These are phyloP conservation scores for Silurus asotus DNA, from an alignment of 2,113 vertebrate species.

Conservation along the genomic window DNA sequence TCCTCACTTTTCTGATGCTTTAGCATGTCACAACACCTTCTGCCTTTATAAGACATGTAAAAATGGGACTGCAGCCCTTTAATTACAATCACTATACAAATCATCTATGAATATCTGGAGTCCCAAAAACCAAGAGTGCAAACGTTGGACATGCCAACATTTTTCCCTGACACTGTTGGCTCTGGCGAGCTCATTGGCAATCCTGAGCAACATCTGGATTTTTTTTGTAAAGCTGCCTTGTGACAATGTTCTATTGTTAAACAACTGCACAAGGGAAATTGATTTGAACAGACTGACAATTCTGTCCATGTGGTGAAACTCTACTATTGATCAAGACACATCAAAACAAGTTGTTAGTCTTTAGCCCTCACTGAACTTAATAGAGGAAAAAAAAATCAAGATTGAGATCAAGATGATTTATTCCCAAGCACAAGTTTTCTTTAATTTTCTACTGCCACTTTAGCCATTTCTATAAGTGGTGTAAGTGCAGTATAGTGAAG, in stretches of 20 bases:
- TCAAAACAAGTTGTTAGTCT: not conserved
- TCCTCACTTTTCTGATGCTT: not conserved
- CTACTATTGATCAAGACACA: not conserved
- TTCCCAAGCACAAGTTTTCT: not conserved
- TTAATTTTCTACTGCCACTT: not conserved
- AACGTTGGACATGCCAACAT: not conserved
- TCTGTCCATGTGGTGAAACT: not conserved
- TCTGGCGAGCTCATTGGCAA: not conserved
- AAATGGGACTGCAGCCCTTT: not conserved
- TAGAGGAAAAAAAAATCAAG: not conserved
- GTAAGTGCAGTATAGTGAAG: not conserved
- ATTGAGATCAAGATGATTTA: not conserved
- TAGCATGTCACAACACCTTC: not conserved
- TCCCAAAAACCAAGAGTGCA: not conserved
- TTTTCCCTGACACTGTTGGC: not conserved
- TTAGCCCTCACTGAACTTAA: not conserved
- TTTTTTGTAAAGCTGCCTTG: not conserved
- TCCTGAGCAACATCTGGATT: constrained; percentile 1
- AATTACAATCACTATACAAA: not conserved
- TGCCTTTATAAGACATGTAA: not conserved
- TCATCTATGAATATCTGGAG: not conserved
- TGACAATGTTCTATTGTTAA: constrained; percentile 32
- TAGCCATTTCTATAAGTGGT: constrained; percentile 2
- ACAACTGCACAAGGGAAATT: not conserved
- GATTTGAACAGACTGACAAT: not conserved